Conservation (phyloP, 2,113 vertebrate genomes). For the Plecturocebus donacophilus region DNA sequence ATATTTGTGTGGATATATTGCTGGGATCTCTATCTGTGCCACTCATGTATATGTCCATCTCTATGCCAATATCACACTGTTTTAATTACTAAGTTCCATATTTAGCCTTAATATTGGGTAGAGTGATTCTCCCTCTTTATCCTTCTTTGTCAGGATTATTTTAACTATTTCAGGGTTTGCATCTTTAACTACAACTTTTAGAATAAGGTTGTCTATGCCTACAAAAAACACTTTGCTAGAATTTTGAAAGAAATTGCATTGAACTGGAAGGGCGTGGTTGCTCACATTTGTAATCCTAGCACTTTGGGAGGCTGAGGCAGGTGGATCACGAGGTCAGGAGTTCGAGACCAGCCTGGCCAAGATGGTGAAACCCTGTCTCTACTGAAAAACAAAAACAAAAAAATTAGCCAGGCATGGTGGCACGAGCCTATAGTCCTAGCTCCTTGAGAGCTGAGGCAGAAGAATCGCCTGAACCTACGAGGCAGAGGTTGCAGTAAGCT, state of each 20-base stretch:
- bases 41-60: background rate
- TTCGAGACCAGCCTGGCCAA: no score
- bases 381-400: no score
- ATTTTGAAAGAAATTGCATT: constrained; percentile 10
- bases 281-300: no score
- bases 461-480: no score
- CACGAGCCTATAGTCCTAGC: no score
- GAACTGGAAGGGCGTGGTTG: background rate
- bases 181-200: background rate
- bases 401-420: no score
- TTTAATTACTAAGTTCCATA: background rate
- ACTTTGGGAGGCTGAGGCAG: no score
- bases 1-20: background rate
- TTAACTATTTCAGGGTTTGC: background rate
- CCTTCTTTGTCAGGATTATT: background rate
- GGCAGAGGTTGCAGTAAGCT: no score
- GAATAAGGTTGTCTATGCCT: background rate
- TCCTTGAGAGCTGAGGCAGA: no score
- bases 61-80: background rate
- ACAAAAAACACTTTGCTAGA: background rate
- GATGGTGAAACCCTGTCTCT: no score
- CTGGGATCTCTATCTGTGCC: background rate
- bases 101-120: background rate
- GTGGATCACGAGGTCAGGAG: no score
- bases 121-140: background rate